phyloP scores from a whole-genome alignment of 2,113 vertebrate species.

The Polypterus senegalus region DNA sequence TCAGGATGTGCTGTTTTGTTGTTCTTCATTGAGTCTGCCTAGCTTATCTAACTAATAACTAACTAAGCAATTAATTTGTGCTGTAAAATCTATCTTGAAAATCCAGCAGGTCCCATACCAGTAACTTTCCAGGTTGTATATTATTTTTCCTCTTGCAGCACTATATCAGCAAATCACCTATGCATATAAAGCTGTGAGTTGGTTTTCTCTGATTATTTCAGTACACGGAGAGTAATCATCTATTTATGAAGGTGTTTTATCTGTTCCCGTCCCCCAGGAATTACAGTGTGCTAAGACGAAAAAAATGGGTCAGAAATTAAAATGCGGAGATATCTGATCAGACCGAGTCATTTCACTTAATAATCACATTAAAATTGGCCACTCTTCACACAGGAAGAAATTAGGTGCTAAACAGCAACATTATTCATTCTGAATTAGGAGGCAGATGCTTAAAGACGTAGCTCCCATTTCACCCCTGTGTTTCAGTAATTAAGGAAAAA shows the following conservation, averaged over 20 bases:
- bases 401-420: conserved; percentile 82
- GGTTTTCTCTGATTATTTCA: neutral
- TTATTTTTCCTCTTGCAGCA: too few relatives aligned
- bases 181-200: too few relatives aligned
- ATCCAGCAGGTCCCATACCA: too few relatives aligned
- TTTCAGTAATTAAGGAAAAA: too few relatives aligned
- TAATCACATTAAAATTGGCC: conserved; percentile 80
- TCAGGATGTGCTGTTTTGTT: too few relatives aligned
- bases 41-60: too few relatives aligned
- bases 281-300: conserved; percentile 20
- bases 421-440: conserved; percentile 60
- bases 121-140: too few relatives aligned
- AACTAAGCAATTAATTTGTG: too few relatives aligned
- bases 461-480: neutral
- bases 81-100: too few relatives aligned
- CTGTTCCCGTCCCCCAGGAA: conserved; percentile 19
- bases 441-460: conserved; percentile 24
- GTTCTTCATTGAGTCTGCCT: too few relatives aligned
- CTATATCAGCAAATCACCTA: too few relatives aligned
- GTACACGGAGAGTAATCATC: conserved; percentile 16
- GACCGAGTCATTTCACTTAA: conserved; percentile 80
- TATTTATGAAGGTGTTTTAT: conserved; percentile 27
- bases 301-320: conserved; percentile 70
- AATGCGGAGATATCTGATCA: conserved; percentile 85
- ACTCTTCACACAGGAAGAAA: conserved; percentile 71